phyloP scores from a whole-genome alignment of 2,797 vertebrate genomes.

The Harpagifer antarcticus region DNA sequence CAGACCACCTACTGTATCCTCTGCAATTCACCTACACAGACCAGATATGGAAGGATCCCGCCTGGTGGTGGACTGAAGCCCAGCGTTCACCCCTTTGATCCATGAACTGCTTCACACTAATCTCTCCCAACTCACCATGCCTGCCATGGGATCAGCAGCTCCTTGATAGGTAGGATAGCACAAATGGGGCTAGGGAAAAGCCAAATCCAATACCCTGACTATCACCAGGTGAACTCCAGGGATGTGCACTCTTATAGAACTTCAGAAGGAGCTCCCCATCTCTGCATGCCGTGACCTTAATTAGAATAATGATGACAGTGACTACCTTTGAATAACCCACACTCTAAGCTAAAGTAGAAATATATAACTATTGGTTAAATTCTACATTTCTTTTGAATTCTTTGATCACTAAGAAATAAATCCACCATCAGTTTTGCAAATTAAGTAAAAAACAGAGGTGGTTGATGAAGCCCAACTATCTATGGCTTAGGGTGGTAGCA shows the following conservation, averaged over 20 bases:
- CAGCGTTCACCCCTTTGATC: slow-evolving; percentile 47
- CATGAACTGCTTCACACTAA: slow-evolving; percentile 35
- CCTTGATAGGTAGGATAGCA: slow-evolving; percentile 18
- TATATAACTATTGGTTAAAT: neutral
- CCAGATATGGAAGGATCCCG: slow-evolving; percentile 36
- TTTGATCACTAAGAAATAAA: too few relatives aligned
- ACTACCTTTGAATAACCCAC: neutral
- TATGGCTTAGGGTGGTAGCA: neutral
- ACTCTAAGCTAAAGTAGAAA: slow-evolving; percentile 10
- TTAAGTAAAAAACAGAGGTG: neutral
- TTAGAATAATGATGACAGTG: slow-evolving; percentile 3
- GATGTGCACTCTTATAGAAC: slow-evolving; percentile 8
- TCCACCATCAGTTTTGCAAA: too few relatives aligned
- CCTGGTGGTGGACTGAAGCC: slow-evolving; percentile 37
- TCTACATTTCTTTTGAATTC: neutral
- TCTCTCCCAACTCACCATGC: slow-evolving; percentile 19
- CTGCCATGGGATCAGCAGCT: slow-evolving; percentile 46
- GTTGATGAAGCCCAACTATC: neutral
- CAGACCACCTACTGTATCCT: slow-evolving; percentile 22
- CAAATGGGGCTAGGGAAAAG: slow-evolving; percentile 31
- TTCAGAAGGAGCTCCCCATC: neutral
- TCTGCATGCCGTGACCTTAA: neutral
- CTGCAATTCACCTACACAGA: slow-evolving; percentile 35
- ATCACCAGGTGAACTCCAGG: slow-evolving; percentile 6
- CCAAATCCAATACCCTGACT: slow-evolving; percentile 30